Evolutionary conservation across 1,140 invertebrate species (phyloP).

Genomic region (Musca vetustissima): DNA sequence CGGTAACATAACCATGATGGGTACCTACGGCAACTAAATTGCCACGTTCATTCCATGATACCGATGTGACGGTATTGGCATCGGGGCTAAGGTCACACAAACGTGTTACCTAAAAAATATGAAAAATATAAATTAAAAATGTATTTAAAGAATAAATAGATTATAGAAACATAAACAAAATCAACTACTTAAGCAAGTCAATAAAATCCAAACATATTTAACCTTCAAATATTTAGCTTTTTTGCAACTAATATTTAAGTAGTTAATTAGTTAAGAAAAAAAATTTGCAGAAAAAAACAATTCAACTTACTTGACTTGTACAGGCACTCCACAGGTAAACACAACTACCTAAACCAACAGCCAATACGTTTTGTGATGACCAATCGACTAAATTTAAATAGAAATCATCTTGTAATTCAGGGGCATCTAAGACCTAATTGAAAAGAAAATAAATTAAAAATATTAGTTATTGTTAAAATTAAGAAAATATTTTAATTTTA

Average conservation of each 20-base stretch:
- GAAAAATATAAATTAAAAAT: not conserved
- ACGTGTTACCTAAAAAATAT: slow-evolving; percentile 72
- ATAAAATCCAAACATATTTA: not conserved
- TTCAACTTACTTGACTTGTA: slow-evolving; percentile 82
- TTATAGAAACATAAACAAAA: not conserved
- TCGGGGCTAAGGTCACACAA: slow-evolving; percentile 94
- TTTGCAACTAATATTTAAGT: no score
- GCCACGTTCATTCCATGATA: slow-evolving; percentile 98
- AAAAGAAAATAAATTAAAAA: slow-evolving; percentile 27
- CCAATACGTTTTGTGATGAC: slow-evolving; percentile 98
- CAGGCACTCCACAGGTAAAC: slow-evolving; percentile 99
- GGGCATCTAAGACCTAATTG: slow-evolving; percentile 85
- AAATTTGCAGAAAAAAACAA: not conserved
- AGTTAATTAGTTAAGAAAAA: no score
- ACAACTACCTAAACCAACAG: slow-evolving; percentile 96
- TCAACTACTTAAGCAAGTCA: not conserved
- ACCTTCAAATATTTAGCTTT: no score
- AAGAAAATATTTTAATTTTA: slow-evolving; percentile 4
- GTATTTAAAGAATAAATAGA: slow-evolving; percentile 17
- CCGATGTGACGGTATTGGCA: slow-evolving; percentile 95
- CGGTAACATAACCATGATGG: slow-evolving; percentile 93
- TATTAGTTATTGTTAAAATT: no score
- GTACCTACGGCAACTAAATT: slow-evolving; percentile 97
- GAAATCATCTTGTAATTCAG: slow-evolving; percentile 98
- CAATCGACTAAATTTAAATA: slow-evolving; percentile 99